A percentile compares a stretch with the other conserved stretches of the same genome.
Evolutionary conservation across 2,797 vertebrate genomes (phyloP).

Genomic region (Microcaecilia unicolor): DNA sequence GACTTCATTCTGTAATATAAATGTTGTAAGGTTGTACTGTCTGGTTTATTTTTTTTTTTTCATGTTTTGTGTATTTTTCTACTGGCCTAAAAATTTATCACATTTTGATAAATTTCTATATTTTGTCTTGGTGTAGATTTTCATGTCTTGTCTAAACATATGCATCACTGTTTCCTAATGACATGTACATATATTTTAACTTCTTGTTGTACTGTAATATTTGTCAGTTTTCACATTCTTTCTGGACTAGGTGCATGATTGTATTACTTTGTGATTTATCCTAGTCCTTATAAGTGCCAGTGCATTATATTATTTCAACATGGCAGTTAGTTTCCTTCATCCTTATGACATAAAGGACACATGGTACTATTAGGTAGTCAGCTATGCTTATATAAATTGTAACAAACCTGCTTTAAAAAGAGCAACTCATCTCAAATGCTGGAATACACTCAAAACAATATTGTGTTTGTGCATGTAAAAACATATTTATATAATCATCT

Average conservation of each 20-base stretch:
- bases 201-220: slow-evolving; percentile 44
- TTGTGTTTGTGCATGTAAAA: slow-evolving; percentile 32
- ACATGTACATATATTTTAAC: slow-evolving; percentile 53
- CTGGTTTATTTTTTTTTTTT: slow-evolving; percentile 37
- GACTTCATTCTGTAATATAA: slow-evolving; percentile 60
- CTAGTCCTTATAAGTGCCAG: slow-evolving; percentile 41
- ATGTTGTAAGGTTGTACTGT: slow-evolving; percentile 50
- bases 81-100: slow-evolving; percentile 61
- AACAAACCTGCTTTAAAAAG: slow-evolving; percentile 12
- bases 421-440: neutral
- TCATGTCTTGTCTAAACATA: slow-evolving; percentile 48
- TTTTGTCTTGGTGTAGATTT: slow-evolving; percentile 51
- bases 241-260: slow-evolving; percentile 58
- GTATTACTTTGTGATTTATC: slow-evolving; percentile 41
- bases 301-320: slow-evolving; percentile 25
- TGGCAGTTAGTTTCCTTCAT: slow-evolving; percentile 33
- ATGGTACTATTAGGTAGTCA: slow-evolving; percentile 21
- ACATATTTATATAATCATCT: slow-evolving; percentile 25
- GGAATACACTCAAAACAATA: slow-evolving; percentile 5
- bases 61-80: slow-evolving; percentile 56
- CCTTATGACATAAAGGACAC: slow-evolving; percentile 17
- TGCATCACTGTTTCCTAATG: slow-evolving; percentile 40
- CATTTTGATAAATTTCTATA: slow-evolving; percentile 60
- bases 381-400: slow-evolving; percentile 20
- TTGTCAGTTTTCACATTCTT: slow-evolving; percentile 39